A percentile compares a stretch with the other conserved stretches of the same genome.
phyloP scores from a whole-genome alignment of 2,888 invertebrate genomes.

The Muschampia staudingeri region DNA sequence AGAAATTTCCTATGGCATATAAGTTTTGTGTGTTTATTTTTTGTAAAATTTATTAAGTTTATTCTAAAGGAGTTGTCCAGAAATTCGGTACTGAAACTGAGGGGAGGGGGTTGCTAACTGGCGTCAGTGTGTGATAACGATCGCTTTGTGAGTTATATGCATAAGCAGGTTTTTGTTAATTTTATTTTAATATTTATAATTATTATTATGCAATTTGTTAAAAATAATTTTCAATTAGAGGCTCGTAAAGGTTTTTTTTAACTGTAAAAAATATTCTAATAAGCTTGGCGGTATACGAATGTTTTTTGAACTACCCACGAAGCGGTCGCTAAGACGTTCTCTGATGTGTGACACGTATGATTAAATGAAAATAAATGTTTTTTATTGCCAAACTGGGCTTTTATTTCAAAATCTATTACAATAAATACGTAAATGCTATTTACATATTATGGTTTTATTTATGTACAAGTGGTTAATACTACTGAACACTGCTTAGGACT shows the following conservation, averaged over 20 bases:
- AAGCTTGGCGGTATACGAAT: not conserved
- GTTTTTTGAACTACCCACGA: slow-evolving; percentile 34
- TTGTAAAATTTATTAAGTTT: not conserved
- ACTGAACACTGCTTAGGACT: slow-evolving; percentile 37
- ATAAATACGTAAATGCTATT: slow-evolving; percentile 81
- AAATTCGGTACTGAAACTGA: slow-evolving; percentile 23
- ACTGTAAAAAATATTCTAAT: not conserved
- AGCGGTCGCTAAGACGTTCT: slow-evolving; percentile 54
- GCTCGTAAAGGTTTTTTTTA: not conserved
- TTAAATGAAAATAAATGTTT: slow-evolving; percentile 85
- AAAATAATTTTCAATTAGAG: too few relatives aligned
- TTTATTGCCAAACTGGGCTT: slow-evolving; percentile 87
- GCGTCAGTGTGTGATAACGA: not conserved
- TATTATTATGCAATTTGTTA: not conserved
- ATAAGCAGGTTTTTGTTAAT: not conserved
- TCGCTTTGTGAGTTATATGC: slow-evolving; percentile 13
- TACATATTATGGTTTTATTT: slow-evolving; percentile 66
- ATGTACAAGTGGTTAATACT: slow-evolving; percentile 69
- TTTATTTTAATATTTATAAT: not conserved
- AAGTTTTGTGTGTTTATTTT: not conserved
- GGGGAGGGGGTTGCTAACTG: slow-evolving; percentile 5
- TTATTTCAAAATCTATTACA: slow-evolving; percentile 84
- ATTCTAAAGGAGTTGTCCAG: slow-evolving; percentile 54
- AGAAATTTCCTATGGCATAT: not conserved
- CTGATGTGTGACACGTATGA: slow-evolving; percentile 69